Evolutionary conservation across 2,113 vertebrate genomes (phyloP).

Genomic region (Pollimyrus isidori): DNA sequence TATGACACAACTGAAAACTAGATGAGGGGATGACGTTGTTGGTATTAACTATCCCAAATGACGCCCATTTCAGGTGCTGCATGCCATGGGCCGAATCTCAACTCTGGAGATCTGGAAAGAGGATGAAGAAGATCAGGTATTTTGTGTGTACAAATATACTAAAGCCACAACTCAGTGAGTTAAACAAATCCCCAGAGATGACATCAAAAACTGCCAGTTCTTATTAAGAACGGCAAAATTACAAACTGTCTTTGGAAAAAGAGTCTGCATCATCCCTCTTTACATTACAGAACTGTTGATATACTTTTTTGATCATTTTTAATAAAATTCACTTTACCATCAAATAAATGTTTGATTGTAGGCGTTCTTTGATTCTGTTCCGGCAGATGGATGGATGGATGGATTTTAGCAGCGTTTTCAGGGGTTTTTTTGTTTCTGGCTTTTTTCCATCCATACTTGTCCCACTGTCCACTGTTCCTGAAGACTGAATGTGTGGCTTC

Average conservation of each 20-base stretch:
- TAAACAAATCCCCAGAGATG: not conserved
- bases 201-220: not conserved
- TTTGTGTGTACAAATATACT: not conserved
- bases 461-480: too few species aligned
- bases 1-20: not conserved
- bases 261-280: not conserved
- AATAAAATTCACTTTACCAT: not conserved
- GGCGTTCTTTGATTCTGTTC: not conserved
- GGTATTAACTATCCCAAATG: not conserved
- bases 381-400: not conserved
- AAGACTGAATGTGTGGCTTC: not conserved
- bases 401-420: not conserved
- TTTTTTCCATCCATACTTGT: too few species aligned
- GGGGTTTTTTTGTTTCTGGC: not conserved
- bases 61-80: constrained; percentile 13
- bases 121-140: constrained; percentile 19
- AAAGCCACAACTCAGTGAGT: not conserved
- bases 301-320: not conserved
- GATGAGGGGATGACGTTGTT: not conserved
- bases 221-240: not conserved
- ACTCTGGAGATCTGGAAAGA: constrained; percentile 22
- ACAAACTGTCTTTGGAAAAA: not conserved
- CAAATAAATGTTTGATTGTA: not conserved
- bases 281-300: not conserved
- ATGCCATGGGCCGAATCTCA: constrained; percentile 17